phyloP scores from a whole-genome alignment of 2,888 invertebrate species.

The Desoria tigrina region DNA sequence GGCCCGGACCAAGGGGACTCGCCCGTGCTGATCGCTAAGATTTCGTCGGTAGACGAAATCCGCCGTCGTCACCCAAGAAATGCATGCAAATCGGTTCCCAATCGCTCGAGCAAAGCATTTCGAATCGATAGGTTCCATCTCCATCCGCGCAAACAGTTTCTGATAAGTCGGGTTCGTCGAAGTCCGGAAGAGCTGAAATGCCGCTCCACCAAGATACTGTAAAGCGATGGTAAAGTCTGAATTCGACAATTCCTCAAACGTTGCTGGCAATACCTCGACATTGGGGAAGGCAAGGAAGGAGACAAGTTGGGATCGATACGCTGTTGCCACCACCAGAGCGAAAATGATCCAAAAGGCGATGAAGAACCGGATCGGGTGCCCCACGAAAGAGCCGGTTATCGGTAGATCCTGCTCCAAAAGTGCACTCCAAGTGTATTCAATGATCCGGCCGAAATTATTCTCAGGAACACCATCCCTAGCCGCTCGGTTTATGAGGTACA shows the following conservation, averaged over 20 bases:
- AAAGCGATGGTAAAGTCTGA: constrained; percentile 36
- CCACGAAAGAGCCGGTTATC: neutral
- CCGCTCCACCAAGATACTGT: constrained; percentile 42
- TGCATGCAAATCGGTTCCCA: constrained; percentile 23
- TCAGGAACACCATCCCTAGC: too few relatives aligned
- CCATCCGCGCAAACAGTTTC: constrained; percentile 31
- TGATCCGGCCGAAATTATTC: too few relatives aligned
- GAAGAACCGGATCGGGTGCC: constrained; percentile 16
- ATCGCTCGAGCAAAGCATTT: constrained; percentile 29
- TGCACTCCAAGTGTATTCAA: neutral
- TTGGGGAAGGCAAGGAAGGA: constrained; percentile 38
- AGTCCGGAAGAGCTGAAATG: constrained; percentile 34
- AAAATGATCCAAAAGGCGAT: constrained; percentile 37
- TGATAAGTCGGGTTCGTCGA: constrained; percentile 37
- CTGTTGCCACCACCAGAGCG: constrained; percentile 32
- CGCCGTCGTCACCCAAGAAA: constrained; percentile 26
- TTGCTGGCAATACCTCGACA: constrained; percentile 33
- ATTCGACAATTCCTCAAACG: constrained; percentile 34
- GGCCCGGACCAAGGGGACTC: constrained; percentile 17
- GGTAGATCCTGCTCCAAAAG: constrained; percentile 5
- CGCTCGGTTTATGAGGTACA: too few relatives aligned
- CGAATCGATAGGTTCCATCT: constrained; percentile 27
- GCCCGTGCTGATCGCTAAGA: constrained; percentile 27
- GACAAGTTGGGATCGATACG: constrained; percentile 44
- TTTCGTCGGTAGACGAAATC: constrained; percentile 28